phyloP scores from a whole-genome alignment of 92 coral and sea anemone species.

The Parazoanthus swiftii region DNA sequence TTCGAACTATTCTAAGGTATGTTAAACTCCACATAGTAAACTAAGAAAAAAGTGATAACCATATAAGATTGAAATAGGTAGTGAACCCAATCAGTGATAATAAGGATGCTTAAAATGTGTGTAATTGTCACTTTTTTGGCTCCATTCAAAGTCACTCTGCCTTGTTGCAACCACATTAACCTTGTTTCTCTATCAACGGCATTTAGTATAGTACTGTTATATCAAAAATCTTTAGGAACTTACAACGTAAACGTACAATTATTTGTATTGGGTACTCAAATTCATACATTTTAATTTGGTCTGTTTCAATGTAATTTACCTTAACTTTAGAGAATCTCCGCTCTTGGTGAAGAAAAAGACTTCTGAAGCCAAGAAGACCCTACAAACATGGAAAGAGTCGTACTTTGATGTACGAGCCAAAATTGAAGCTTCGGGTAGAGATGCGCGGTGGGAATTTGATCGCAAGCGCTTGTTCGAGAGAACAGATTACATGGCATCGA shows the following conservation, averaged over 20 bases:
- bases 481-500: constrained; percentile 97
- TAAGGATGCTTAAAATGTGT: no score
- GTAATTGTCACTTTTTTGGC: no score
- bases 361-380: constrained; percentile 84
- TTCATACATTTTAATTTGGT: background rate
- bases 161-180: no score
- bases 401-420: constrained; percentile 98
- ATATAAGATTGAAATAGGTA: no score
- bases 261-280: no score
- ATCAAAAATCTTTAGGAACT: no score
- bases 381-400: constrained; percentile 91
- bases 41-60: background rate
- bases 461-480: constrained; percentile 95
- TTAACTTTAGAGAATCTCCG: constrained; percentile 73
- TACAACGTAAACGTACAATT: no score
- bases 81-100: no score
- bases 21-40: background rate
- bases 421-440: constrained; percentile 98
- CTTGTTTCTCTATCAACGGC: no score
- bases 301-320: background rate
- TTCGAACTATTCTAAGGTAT: constrained; percentile 93
- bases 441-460: constrained; percentile 99
- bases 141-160: no score
- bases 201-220: no score
- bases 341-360: constrained; percentile 83